A percentile compares a stretch with the other conserved stretches of the same genome.
Conservation (phyloP, 2,113 vertebrate species). For the Suricata suricatta region DNA sequence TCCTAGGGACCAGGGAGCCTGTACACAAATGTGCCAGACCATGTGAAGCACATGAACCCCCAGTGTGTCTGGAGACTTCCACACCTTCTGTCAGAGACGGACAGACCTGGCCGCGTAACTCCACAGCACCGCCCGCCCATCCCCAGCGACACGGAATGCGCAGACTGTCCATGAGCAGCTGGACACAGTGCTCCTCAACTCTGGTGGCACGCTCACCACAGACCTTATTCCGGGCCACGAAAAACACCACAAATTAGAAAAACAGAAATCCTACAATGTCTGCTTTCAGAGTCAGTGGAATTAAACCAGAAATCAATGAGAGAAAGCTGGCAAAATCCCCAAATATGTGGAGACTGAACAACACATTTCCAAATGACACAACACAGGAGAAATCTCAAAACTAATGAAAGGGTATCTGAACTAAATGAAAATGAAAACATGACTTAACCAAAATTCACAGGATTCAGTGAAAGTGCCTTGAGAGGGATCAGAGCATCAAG, state of each 20-base stretch:
- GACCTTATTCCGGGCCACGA: background rate
- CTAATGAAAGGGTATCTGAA: background rate
- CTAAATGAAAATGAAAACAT: background rate
- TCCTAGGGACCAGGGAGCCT: fast-evolving
- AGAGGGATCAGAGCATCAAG: background rate
- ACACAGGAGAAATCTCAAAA: background rate
- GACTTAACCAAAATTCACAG: no score
- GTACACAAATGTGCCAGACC: fast-evolving
- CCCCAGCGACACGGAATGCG: fast-evolving
- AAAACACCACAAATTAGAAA: background rate
- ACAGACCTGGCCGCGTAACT: background rate
- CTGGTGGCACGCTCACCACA: fast-evolving
- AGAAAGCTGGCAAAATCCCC: background rate
- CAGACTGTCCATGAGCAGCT: background rate
- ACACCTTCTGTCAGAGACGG: background rate
- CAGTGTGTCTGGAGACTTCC: background rate
- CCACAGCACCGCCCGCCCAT: background rate
- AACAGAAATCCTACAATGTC: background rate
- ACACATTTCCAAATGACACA: background rate
- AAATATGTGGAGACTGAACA: background rate
- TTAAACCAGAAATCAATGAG: background rate
- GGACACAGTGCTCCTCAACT: background rate
- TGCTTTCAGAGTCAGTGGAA: background rate
- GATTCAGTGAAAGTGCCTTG: background rate
- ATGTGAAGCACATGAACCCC: no score